Percentiles rank a stretch among this genome's conserved stretches.
Evolutionary conservation across 30 jellyfish, hydroid and myxozoan genomes (phyloP).

Genomic region (Catostylus mosaicus): DNA sequence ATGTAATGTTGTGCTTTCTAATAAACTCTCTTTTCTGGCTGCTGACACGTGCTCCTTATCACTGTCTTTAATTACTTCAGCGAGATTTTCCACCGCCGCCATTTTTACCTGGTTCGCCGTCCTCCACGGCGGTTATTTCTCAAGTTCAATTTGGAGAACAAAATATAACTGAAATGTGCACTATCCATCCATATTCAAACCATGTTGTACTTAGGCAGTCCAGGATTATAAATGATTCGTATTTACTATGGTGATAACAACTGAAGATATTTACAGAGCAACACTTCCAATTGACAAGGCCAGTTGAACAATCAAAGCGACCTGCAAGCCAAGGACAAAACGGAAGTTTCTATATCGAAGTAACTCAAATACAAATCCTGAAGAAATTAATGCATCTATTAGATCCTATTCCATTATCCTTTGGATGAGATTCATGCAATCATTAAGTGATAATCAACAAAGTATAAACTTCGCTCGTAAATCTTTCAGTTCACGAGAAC

Average conservation of each 20-base stretch:
- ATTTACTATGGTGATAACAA: slow-evolving; percentile 48
- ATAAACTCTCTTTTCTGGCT: not conserved
- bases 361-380: not conserved
- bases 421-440: not conserved
- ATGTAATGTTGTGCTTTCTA: not conserved
- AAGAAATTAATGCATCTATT: not conserved
- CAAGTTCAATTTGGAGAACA: not conserved
- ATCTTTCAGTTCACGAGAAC: slow-evolving; percentile 29
- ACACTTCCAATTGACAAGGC: slow-evolving; percentile 71
- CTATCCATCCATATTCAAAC: not conserved
- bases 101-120: slow-evolving; percentile 14
- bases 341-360: slow-evolving; percentile 47
- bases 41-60: slow-evolving; percentile 69
- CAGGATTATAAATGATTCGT: not conserved
- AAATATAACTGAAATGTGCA: not conserved
- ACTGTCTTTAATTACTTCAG: slow-evolving; percentile 50
- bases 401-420: not conserved
- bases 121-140: slow-evolving; percentile 11
- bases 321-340: slow-evolving; percentile 76
- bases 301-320: slow-evolving; percentile 81
- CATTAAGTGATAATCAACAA: not conserved
- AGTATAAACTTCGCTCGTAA: slow-evolving; percentile 5
- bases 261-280: slow-evolving; percentile 39
- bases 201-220: not conserved
- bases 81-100: slow-evolving; percentile 71